A percentile compares a stretch with the other conserved stretches of the same genome.
Conservation (phyloP, 2,113 vertebrate species). For the Phylloscopus trochilus region DNA sequence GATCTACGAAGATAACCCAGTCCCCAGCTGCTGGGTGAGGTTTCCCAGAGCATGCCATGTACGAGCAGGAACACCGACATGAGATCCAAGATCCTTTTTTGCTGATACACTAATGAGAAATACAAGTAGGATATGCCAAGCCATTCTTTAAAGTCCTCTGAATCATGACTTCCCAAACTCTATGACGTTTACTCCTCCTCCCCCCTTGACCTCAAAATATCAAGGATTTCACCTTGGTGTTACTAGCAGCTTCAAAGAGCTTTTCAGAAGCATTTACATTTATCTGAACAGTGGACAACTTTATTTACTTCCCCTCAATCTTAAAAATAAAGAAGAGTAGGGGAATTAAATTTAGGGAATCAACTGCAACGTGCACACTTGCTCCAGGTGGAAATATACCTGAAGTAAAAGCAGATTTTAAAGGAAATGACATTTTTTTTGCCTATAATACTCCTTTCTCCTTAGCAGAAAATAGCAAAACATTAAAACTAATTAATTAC, state of each 20-base stretch:
- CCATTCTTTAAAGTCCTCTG: background rate
- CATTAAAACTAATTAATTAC: background rate
- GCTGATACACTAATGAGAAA: background rate
- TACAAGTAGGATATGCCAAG: background rate
- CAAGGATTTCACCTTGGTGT: background rate
- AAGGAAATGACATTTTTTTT: background rate
- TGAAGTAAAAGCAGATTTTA: background rate
- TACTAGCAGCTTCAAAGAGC: background rate
- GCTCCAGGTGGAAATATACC: background rate
- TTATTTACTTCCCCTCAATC: background rate
- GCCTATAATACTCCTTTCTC: background rate
- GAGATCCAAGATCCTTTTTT: background rate
- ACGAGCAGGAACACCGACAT: background rate
- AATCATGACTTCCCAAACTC: background rate
- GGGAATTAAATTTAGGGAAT: background rate
- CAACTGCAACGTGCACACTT: background rate
- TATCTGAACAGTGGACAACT: background rate
- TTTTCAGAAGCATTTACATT: background rate
- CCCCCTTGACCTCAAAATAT: background rate
- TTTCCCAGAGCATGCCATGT: background rate
- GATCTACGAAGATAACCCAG: background rate
- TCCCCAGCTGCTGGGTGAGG: background rate
- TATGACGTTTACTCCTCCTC: accelerated
- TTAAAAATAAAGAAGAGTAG: background rate
- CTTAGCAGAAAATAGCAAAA: background rate